These are phyloP conservation scores for Xestoiulus laeticollis DNA, from an alignment of 2,888 invertebrate species.

Conservation along the genomic window DNA sequence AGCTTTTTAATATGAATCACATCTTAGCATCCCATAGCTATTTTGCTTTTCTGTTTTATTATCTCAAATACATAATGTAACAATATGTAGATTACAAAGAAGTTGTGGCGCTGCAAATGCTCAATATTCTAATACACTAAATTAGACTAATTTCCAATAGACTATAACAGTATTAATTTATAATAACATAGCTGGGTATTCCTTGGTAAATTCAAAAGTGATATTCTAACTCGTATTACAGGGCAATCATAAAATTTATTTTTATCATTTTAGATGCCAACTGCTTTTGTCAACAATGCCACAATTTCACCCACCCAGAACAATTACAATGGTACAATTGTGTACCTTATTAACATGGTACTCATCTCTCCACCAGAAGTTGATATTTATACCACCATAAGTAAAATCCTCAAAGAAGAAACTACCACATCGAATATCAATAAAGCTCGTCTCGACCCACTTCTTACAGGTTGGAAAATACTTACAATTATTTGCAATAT, in stretches of 20 bases:
- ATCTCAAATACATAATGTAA: too few species aligned
- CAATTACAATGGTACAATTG: constrained; percentile 27
- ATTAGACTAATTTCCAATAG: too few species aligned
- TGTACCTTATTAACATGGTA: constrained; percentile 47
- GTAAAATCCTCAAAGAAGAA: constrained; percentile 32
- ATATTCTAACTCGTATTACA: too few species aligned
- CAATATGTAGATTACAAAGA: too few species aligned
- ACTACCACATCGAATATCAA: constrained; percentile 8
- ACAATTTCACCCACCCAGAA: constrained; percentile 49
- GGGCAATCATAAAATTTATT: background rate
- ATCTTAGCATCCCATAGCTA: background rate
- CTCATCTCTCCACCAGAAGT: constrained; percentile 51
- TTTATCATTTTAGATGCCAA: constrained; percentile 42
- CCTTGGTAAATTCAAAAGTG: too few species aligned
- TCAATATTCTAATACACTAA: too few species aligned
- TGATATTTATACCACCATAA: constrained; percentile 48
- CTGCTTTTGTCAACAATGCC: constrained; percentile 48
- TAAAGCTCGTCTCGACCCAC: constrained; percentile 19
- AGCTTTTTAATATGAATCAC: background rate
- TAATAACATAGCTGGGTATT: too few species aligned
- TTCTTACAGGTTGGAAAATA: constrained; percentile 42
- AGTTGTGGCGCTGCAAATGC: too few species aligned
- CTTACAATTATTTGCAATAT: too few species aligned
- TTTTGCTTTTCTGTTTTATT: too few species aligned
- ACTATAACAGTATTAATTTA: too few species aligned